A percentile compares a stretch with the other conserved stretches of the same genome.
Conservation (phyloP, 2,888 invertebrate species). For the Anthrax anthrax region DNA sequence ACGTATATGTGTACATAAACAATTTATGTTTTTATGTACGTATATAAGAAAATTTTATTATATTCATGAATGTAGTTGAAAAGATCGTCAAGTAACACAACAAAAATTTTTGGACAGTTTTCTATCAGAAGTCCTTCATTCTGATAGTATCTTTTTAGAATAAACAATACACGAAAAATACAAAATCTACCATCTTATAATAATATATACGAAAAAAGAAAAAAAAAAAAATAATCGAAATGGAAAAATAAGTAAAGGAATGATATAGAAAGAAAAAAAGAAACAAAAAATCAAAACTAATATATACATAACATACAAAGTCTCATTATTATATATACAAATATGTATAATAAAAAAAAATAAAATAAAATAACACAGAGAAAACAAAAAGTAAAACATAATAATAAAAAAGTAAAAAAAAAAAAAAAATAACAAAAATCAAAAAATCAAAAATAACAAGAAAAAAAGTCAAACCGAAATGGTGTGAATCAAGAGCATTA, state of each 20-base stretch:
- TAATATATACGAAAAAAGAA: not conserved
- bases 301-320: not conserved
- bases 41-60: constrained; percentile 1
- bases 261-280: not conserved
- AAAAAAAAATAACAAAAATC: not conserved
- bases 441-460: too few species aligned
- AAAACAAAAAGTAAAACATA: not conserved
- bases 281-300: not conserved
- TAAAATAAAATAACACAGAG: not conserved
- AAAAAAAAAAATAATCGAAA: too few species aligned
- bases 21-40: not conserved
- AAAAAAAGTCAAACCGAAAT: not conserved
- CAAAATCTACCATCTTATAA: not conserved
- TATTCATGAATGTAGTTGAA: constrained; percentile 10
- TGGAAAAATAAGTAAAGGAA: not conserved
- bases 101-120: constrained; percentile 33
- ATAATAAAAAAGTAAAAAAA: not conserved
- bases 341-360: not conserved
- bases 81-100: constrained; percentile 11
- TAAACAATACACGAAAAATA: constrained; percentile 13
- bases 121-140: constrained; percentile 34
- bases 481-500: not conserved
- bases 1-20: not conserved
- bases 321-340: not conserved
- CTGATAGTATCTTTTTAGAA: constrained; percentile 27